These are phyloP conservation scores for Orgyia antiqua DNA, from an alignment of 2,888 invertebrate species.

Conservation along the genomic window DNA sequence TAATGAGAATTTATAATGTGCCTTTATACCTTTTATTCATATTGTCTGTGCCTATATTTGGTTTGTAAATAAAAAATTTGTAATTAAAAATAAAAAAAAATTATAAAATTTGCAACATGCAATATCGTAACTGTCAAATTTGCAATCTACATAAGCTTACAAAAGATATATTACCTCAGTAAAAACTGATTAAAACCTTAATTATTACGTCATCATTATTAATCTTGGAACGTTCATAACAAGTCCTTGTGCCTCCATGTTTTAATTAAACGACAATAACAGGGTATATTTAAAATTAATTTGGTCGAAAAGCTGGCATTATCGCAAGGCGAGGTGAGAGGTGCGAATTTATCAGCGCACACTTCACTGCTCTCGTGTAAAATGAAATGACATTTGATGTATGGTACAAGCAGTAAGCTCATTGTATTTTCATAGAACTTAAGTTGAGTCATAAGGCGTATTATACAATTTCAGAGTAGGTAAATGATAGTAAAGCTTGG, in stretches of 20 bases:
- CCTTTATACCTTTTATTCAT: too few species aligned
- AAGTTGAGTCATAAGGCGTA: too few species aligned
- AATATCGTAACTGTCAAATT: not conserved
- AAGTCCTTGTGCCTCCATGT: constrained; percentile 21
- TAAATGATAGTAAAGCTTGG: too few species aligned
- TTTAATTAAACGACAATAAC: constrained; percentile 60
- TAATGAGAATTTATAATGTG: too few species aligned
- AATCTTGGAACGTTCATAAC: constrained; percentile 15
- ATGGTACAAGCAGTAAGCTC: constrained; percentile 39
- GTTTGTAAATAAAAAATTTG: too few species aligned
- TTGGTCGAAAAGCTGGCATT: constrained; percentile 47
- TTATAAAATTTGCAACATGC: not conserved
- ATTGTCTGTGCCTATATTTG: too few species aligned
- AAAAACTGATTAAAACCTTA: constrained; percentile 21
- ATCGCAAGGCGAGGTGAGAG: constrained; percentile 48
- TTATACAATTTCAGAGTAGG: too few species aligned
- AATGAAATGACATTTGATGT: constrained; percentile 64
- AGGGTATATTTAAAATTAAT: constrained; percentile 62
- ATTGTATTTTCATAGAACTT: too few species aligned
- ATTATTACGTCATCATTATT: constrained; percentile 20
- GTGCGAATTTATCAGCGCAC: constrained; percentile 61
- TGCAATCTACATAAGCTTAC: not conserved
- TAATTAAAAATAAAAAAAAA: not conserved
- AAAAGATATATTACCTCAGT: constrained; percentile 10
- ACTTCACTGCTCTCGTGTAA: constrained; percentile 65